phyloP scores from a whole-genome alignment of 2,888 invertebrate species.

The Druceiella hillmani region DNA sequence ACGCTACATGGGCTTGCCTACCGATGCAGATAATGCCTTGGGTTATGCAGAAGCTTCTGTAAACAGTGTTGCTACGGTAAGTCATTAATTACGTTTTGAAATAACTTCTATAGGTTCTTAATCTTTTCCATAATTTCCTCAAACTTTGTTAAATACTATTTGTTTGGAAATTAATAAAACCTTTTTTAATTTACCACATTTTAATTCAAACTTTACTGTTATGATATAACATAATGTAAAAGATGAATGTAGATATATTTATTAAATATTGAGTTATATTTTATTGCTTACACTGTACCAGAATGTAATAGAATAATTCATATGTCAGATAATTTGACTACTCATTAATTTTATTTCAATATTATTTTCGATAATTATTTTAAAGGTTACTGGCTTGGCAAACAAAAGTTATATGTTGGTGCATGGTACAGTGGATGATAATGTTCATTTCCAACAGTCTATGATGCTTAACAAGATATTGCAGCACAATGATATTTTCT shows the following conservation, averaged over 20 bases:
- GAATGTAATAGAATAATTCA: too few relatives aligned
- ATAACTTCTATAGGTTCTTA: too few relatives aligned
- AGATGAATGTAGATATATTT: too few relatives aligned
- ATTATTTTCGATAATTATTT: background rate
- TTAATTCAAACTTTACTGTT: too few relatives aligned
- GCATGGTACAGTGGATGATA: constrained; percentile 93
- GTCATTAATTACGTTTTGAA: too few relatives aligned
- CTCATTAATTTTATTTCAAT: constrained; percentile 3
- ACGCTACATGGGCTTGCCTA: constrained; percentile 89
- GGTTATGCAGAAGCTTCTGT: constrained; percentile 77
- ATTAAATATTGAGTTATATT: too few relatives aligned
- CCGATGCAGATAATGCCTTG: constrained; percentile 57
- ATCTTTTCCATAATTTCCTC: too few relatives aligned
- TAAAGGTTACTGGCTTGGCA: constrained; percentile 32
- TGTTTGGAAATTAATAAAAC: too few relatives aligned
- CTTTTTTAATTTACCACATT: too few relatives aligned
- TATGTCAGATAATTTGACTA: background rate
- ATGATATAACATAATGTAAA: too few relatives aligned
- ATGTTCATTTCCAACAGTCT: constrained; percentile 96
- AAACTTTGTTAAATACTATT: too few relatives aligned
- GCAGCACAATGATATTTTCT: constrained; percentile 80
- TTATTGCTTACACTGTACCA: too few relatives aligned
- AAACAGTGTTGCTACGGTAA: constrained; percentile 52
- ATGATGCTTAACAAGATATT: constrained; percentile 86
- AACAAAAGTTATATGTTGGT: constrained; percentile 83